Evolutionary conservation across 2,888 invertebrate genomes (phyloP), one percentile per base, ranked within the genome.

Genomic region (Taenaris catops): DNA sequence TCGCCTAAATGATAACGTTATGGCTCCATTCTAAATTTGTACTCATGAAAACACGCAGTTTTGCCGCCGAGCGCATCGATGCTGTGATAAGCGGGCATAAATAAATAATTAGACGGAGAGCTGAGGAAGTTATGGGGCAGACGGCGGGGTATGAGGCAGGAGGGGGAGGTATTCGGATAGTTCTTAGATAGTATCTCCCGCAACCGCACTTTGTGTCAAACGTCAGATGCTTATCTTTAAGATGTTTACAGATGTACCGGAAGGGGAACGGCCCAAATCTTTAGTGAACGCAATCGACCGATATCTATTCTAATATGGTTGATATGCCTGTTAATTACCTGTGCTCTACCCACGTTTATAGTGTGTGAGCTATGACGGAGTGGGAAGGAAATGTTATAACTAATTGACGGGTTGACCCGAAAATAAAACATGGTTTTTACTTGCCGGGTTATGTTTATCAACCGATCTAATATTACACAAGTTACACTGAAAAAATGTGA

Each of bases 131-230:
- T 55, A 25, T 25, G 32, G 32, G 38, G 34, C 32, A 34, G 21
- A 19, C 4, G 36, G 53, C 53, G 56, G 52, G 59, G 48, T 53
- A 47, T 53, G 23, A 27, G 20, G 25, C 29, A 27, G 25, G 26
- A 16, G 17, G 38, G 59, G 55, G 58, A 57, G 56, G 65, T 57
- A 61, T 59, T 55, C 63, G 63, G 70, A 78, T 80, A 80, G 81
- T 81, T 80, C 71, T 53, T 66, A 79, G 84, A 84, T 84, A 63
- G 51, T 70, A 84, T 84, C 83, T 66, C 61, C 56, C 60, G 75
- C 75, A 76, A 76, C 79, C 81, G 79, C 78, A 83, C 81, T 86
- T 86, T 84, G 84, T 84, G 84, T 83, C 84, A 86, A 83, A 80
- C 83, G 84, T 83, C 84, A 81, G 84, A 86, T 86, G 58, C 37